Conservation (phyloP, 92 coral and sea anemone species). For the Porites rus region DNA sequence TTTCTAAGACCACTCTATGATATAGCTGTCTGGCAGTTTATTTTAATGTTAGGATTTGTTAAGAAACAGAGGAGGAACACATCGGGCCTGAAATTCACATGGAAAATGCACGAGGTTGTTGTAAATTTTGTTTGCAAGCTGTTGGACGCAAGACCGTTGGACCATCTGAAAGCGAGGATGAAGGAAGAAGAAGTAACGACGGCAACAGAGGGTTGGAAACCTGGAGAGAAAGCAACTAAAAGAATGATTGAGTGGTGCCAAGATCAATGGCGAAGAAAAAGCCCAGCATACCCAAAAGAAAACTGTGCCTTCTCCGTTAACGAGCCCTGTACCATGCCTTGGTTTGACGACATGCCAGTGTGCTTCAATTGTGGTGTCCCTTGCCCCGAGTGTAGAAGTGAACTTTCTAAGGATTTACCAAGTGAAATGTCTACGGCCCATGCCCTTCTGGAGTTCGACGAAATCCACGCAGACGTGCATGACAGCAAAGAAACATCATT, state of each 20-base stretch:
- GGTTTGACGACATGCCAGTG: slow-evolving; percentile 38
- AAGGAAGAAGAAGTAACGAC: slow-evolving; percentile 24
- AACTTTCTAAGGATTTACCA: slow-evolving; percentile 34
- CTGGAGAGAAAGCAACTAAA: slow-evolving; percentile 20
- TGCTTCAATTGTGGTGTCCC: slow-evolving; percentile 61
- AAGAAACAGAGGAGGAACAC: background rate
- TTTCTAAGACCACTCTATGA: slow-evolving; percentile 60
- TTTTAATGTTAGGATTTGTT: slow-evolving; percentile 38
- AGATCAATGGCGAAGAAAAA: slow-evolving; percentile 62
- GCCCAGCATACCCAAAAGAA: slow-evolving; percentile 2
- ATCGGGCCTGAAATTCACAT: slow-evolving; percentile 21
- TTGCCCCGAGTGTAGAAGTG: slow-evolving; percentile 50
- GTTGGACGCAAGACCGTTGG: slow-evolving; percentile 43
- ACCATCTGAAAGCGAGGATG: slow-evolving; percentile 41
- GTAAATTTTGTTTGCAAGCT: slow-evolving; percentile 59
- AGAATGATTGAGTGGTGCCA: slow-evolving; percentile 55
- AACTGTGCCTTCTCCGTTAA: background rate
- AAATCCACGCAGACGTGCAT: slow-evolving; percentile 11
- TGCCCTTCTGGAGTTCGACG: slow-evolving; percentile 16
- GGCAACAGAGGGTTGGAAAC: slow-evolving; percentile 50
- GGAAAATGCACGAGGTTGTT: slow-evolving; percentile 52
- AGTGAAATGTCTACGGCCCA: slow-evolving; percentile 33
- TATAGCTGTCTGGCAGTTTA: slow-evolving; percentile 65
- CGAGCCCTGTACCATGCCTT: slow-evolving; percentile 31
- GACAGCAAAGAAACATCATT: background rate